phyloP scores from a whole-genome alignment of 2,888 invertebrate genomes.

The Strigamia transsilvanica region DNA sequence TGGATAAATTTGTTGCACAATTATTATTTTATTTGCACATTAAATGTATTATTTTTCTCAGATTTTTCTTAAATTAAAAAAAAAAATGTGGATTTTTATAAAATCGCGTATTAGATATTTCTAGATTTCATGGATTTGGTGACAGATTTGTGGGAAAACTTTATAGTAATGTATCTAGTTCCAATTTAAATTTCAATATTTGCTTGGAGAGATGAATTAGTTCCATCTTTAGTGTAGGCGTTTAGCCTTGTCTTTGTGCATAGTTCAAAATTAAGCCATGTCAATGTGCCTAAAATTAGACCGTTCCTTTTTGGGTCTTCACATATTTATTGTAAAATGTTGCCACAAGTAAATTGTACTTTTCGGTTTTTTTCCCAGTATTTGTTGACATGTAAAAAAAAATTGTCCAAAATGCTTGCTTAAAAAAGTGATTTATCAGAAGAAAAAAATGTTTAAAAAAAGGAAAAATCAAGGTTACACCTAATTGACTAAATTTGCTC shows the following conservation, averaged over 20 bases:
- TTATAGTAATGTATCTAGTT: conserved; percentile 33
- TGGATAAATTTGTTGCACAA: neutral
- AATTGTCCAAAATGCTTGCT: conserved; percentile 17
- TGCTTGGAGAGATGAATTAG: conserved; percentile 35
- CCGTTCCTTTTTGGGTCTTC: conserved; percentile 41
- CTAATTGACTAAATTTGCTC: conserved; percentile 33
- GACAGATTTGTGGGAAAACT: conserved; percentile 42
- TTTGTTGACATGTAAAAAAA: conserved; percentile 38
- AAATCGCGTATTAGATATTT: conserved; percentile 22
- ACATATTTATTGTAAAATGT: conserved; percentile 46
- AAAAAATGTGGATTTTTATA: conserved; percentile 32
- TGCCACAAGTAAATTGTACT: conserved; percentile 34
- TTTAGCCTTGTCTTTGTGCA: conserved; percentile 48
- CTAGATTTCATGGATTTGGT: conserved; percentile 33
- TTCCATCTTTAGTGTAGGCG: conserved; percentile 38
- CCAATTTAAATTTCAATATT: conserved; percentile 44
- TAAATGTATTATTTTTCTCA: too few species aligned
- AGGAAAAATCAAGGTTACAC: conserved; percentile 10
- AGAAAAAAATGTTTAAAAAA: neutral
- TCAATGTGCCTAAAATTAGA: conserved; percentile 49
- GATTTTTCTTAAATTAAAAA: neutral
- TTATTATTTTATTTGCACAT: conserved; percentile 45
- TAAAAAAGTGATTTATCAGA: neutral
- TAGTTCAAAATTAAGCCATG: conserved; percentile 48
- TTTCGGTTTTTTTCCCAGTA: conserved; percentile 5